A percentile compares a stretch with the other conserved stretches of the same genome.
Evolutionary conservation across 2,113 vertebrate genomes (phyloP).

Genomic region (Taurulus bubalis): DNA sequence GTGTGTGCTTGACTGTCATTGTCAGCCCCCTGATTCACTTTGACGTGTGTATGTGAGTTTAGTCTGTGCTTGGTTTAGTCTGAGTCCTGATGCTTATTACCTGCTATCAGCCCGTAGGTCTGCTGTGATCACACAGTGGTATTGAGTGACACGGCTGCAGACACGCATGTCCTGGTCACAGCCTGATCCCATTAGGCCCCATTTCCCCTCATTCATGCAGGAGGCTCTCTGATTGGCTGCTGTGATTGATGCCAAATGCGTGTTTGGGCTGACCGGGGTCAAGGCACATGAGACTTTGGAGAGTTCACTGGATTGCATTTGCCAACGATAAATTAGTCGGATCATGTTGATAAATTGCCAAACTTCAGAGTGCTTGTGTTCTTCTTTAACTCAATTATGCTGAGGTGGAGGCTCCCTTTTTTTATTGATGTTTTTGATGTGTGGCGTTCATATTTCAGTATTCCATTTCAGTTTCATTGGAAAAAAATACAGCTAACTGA

Average conservation of each 20-base stretch:
- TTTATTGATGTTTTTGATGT: constrained; percentile 33
- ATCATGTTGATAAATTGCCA: constrained; percentile 34
- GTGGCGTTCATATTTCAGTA: constrained; percentile 15
- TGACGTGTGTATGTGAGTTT: constrained; percentile 48
- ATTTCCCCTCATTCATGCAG: constrained; percentile 79
- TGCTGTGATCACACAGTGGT: constrained; percentile 58
- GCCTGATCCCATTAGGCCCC: constrained; percentile 79
- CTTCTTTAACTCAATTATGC: constrained; percentile 13
- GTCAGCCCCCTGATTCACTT: constrained; percentile 48
- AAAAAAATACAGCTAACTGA: not conserved
- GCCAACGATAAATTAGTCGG: constrained; percentile 37
- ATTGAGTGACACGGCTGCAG: constrained; percentile 66
- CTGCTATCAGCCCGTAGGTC: constrained; percentile 60
- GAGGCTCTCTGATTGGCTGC: constrained; percentile 74
- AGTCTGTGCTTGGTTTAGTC: constrained; percentile 55
- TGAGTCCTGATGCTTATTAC: constrained; percentile 53
- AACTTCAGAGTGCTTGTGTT: constrained; percentile 31
- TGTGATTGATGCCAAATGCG: constrained; percentile 71
- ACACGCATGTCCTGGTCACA: constrained; percentile 69
- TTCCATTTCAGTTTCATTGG: not conserved
- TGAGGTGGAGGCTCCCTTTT: not conserved
- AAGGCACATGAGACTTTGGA: constrained; percentile 23
- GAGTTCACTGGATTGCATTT: constrained; percentile 67
- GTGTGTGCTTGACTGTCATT: constrained; percentile 21
- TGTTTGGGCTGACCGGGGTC: constrained; percentile 37